Conservation (phyloP, 2,888 invertebrate species). For the Conus canariensis region DNA sequence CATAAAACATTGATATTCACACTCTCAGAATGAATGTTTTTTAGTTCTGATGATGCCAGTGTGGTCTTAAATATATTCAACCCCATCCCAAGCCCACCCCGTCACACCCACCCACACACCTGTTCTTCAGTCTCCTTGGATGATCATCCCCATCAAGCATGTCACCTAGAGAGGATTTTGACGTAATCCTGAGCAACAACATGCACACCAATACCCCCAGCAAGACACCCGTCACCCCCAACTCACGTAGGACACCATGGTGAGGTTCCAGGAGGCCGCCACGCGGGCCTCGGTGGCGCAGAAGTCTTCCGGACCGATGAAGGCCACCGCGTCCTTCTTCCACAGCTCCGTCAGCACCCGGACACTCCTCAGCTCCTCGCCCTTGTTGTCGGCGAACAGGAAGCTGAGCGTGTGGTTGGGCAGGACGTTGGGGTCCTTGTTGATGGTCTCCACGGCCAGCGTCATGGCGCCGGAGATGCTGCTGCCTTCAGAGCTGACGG, state of each 20-base stretch:
- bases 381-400: slow-evolving; percentile 51
- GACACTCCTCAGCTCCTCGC: slow-evolving; percentile 43
- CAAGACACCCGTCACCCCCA: no score
- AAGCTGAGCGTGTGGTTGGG: slow-evolving; percentile 50
- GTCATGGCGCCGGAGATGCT: slow-evolving; percentile 57
- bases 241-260: slow-evolving; percentile 96
- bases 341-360: slow-evolving; percentile 79
- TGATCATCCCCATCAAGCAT: no score
- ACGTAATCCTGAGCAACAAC: neutral
- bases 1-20: no score
- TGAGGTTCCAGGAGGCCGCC: slow-evolving; percentile 94
- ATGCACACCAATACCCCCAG: neutral
- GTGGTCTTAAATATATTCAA: no score
- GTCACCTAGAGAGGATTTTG: no score
- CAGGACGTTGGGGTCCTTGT: slow-evolving; percentile 50
- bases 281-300: slow-evolving; percentile 97
- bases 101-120: no score
- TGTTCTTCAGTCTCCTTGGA: no score
- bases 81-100: no score
- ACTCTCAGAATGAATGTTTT: no score
- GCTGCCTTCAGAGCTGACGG: slow-evolving; percentile 46
- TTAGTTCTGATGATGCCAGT: no score
- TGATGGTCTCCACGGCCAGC: slow-evolving; percentile 50
- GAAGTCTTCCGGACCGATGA: slow-evolving; percentile 96
- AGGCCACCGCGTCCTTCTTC: slow-evolving; percentile 91